Evolutionary conservation across 2,113 vertebrate genomes (phyloP), one percentile per base, ranked within the genome.

Genomic region (Progne subis): DNA sequence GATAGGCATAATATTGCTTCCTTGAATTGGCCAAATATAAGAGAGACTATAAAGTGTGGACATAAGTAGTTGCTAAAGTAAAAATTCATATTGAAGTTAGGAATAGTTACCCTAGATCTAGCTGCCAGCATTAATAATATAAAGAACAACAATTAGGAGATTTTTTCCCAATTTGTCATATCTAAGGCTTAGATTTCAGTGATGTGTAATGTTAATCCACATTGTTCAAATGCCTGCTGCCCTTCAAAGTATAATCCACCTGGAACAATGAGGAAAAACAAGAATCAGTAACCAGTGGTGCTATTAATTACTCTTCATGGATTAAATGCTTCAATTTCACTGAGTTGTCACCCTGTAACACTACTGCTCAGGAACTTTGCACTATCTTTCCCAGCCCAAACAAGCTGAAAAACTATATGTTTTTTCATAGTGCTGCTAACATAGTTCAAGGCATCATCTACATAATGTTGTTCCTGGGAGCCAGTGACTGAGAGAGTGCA

Each of bases 301-400:
- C 56, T 95, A 39, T 68, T 88, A 93, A 90, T 94, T 90, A 83
- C 56, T 68, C 57, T 89, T 83, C 88, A 68, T 75, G 86, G 75
- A 83, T 89, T 95, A 93, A 93, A 94, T 56, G 52, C 80, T 94
- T 91, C 82, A 49, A 72, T 94, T 94, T 93, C 83, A 65, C 88
- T 11, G 12, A 95, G 64, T 79, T 92, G 79, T 72, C 87, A 55
- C 67, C 52, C 75, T 77, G 4, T 71, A 93, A 81, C 81, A 69
- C 47, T 52, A 20, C 64, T 76, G 53, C 68, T 95, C 70, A 56
- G 65, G 84, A 95, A 90, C 65, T 92, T 61, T 83, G 55, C 69
- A n/a, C 60, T 67, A 31, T 79, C 75, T 92, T 85, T 43, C 55
- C 78, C 64, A 7, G 4, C 76, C 81, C 78, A 93, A 86, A 82